Conservation (phyloP, 2,797 vertebrate species). For the Pachyuromys duprasi region DNA sequence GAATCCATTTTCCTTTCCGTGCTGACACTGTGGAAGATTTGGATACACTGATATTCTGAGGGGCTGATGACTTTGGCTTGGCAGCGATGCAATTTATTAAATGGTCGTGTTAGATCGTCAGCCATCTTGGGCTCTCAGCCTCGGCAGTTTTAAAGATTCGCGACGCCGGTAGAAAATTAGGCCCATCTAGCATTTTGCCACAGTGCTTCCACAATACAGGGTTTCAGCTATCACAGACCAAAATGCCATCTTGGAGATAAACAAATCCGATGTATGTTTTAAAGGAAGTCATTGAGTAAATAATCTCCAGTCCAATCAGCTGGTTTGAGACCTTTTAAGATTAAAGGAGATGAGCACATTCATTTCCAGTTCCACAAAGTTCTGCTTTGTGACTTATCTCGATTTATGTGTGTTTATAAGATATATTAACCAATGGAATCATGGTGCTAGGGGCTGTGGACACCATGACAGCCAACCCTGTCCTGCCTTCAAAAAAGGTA, state of each 20-base stretch:
- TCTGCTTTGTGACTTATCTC: conserved; percentile 59
- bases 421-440: conserved; percentile 25
- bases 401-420: conserved; percentile 34
- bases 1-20: conserved; percentile 54
- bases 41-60: conserved; percentile 64
- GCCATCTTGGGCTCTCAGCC: conserved; percentile 1
- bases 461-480: not conserved
- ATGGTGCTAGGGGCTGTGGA: not conserved
- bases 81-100: conserved; percentile 53
- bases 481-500: not conserved
- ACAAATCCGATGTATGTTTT: conserved; percentile 17
- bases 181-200: conserved; percentile 13
- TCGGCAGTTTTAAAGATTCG: conserved; percentile 56
- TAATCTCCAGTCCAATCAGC: conserved; percentile 14
- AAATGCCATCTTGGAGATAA: conserved; percentile 52
- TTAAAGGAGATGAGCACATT: conserved; percentile 28
- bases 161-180: conserved; percentile 48
- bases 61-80: not conserved
- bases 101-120: not conserved
- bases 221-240: conserved; percentile 25
- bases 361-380: conserved; percentile 50
- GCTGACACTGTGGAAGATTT: conserved; percentile 51
- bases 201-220: conserved; percentile 24
- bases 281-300: not conserved
- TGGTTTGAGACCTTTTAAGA: conserved; percentile 49